Evolutionary conservation across 2,797 vertebrate genomes (phyloP), one percentile per base, ranked within the genome.

Genomic region (Cyclura pinguis): DNA sequence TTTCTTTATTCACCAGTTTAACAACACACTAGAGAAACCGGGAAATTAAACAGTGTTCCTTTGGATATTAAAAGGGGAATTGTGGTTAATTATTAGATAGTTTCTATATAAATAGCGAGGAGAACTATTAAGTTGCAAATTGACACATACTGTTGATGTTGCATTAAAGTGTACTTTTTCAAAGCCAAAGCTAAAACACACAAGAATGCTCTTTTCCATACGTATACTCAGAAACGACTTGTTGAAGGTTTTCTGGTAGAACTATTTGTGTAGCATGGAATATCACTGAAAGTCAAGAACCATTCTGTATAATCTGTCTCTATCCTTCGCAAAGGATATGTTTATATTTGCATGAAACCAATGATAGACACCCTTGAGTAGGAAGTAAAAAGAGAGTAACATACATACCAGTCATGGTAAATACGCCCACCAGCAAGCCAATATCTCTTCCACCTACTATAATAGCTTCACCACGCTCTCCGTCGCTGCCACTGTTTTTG

Each of bases 361-460:
- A 77, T 47, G 20, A 10, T 59, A 93, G 20, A 13, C 59, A 93
- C 67, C 57, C 76, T 86, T 67, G 74, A 42, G 55, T 0, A 0
- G 1, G 16, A n/a, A 2, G 14, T 77, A 87, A 78, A 82, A 62
- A 4, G 0, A 6, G 38, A 62, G 80, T 72, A 69, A 96, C 97
- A 91, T 96, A 99, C 99, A 91, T 96, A 99, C 99, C 99, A 1
- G 99, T 99, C 99, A 99, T 99, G 7, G 99, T 99, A 95, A 99
- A 99, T 93, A 97, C 99, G 24, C 99, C 99, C 82, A 99, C 99
- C 72, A 99, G 97, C 95, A 99, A 95, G 38, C 99, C 99, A 78
- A 99, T 99, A 93, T 99, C 99, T 88, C 99, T 97, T 78, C 99
- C 99, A 24, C 99, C 99, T 9, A 99, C 98, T 97, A 99, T 99